Evolutionary conservation across 1,140 invertebrate genomes (phyloP).

Genomic region (Tribolium castaneum): DNA sequence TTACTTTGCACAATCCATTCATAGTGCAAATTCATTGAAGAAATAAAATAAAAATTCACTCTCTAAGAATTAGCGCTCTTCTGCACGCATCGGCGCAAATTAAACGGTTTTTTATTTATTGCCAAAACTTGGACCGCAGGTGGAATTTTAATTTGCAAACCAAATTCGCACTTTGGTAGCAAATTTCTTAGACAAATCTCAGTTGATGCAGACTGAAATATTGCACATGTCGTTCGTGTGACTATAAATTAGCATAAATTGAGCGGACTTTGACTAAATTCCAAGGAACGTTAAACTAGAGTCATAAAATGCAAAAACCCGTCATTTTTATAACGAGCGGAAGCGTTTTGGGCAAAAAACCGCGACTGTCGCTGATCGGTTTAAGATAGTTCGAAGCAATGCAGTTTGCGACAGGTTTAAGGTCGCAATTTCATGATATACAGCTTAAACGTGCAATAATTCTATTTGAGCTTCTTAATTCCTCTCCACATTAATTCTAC

Average conservation of each 20-base stretch:
- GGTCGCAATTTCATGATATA: background rate
- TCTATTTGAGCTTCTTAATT: constrained; percentile 26
- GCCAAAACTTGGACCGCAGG: background rate
- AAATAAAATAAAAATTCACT: background rate
- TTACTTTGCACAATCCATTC: constrained; percentile 14
- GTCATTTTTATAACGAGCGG: background rate
- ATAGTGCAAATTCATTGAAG: background rate
- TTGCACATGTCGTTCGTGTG: background rate
- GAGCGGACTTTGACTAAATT: background rate
- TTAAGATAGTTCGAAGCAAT: constrained; percentile 2
- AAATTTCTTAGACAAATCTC: background rate
- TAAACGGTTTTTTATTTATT: background rate
- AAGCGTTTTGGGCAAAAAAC: background rate
- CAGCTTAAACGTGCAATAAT: constrained; percentile 1
- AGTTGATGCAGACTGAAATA: background rate
- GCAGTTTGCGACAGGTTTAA: background rate
- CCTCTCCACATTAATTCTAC: constrained; percentile 10
- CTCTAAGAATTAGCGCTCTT: background rate
- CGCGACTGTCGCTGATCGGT: background rate
- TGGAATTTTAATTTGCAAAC: constrained; percentile 18
- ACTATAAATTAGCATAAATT: constrained; percentile 22
- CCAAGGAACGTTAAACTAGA: background rate
- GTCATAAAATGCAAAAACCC: background rate
- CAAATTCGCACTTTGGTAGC: background rate
- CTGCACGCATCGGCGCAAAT: background rate